phyloP scores from a whole-genome alignment of 1,140 invertebrate species.

The Drosophila bocki region DNA sequence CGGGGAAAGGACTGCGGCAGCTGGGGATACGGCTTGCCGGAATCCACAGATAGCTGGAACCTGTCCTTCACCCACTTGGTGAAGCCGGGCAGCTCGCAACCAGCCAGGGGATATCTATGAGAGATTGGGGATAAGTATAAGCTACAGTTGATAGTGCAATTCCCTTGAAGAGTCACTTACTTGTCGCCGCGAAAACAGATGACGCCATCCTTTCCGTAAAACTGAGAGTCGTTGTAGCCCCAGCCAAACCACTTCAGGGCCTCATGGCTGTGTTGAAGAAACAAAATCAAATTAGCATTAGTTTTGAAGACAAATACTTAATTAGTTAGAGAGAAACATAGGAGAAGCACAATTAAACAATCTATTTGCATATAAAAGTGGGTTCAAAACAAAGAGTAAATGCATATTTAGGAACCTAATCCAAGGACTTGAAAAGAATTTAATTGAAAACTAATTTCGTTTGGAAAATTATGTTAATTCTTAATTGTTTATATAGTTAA shows the following conservation, averaged over 20 bases:
- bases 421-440: neutral
- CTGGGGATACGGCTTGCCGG: conserved; percentile 84
- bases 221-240: conserved; percentile 98
- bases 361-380: neutral
- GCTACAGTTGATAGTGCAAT: neutral
- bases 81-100: conserved; percentile 91
- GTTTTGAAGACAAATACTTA: neutral
- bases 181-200: conserved; percentile 88
- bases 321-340: neutral
- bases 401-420: neutral
- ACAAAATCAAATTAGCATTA: conserved; percentile 4
- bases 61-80: conserved; percentile 92
- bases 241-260: conserved; percentile 99
- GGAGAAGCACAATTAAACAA: too few species aligned
- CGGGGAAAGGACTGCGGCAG: conserved; percentile 87
- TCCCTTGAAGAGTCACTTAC: conserved; percentile 35
- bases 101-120: conserved; percentile 93
- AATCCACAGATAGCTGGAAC: conserved; percentile 89
- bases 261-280: conserved; percentile 88
- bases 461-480: too few species aligned
- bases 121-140: conserved; percentile 86
- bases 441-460: too few species aligned
- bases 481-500: too few species aligned
- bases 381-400: neutral
- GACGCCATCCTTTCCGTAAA: conserved; percentile 88